A percentile compares a stretch with the other conserved stretches of the same genome.
Conservation (phyloP, 2,797 vertebrate species). For the Setipinna tenuifilis region DNA sequence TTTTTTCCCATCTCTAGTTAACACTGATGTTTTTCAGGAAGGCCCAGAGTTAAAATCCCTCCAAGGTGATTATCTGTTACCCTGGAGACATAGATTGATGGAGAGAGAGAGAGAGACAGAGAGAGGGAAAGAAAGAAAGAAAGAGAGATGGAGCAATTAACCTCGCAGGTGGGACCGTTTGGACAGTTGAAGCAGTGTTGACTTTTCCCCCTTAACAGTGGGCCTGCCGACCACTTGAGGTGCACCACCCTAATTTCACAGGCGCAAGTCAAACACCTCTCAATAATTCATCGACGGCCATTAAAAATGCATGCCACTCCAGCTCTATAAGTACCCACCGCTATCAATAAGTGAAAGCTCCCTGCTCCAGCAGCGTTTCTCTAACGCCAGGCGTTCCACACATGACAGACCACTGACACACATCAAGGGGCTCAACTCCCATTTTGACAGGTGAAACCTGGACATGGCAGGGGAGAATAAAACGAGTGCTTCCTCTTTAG, state of each 20-base stretch:
- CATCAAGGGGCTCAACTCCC: neutral
- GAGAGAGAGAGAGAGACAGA: neutral
- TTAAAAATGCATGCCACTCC: conserved; percentile 52
- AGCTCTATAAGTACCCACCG: conserved; percentile 34
- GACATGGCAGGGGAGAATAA: neutral
- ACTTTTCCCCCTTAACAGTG: conserved; percentile 9
- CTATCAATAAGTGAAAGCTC: conserved; percentile 46
- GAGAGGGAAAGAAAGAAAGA: neutral
- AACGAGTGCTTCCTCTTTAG: neutral
- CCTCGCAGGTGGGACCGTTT: neutral
- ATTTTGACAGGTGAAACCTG: neutral
- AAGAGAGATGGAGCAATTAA: neutral
- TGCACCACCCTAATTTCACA: conserved; percentile 31
- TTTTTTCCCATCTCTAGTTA: neutral
- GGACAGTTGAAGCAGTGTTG: conserved; percentile 23
- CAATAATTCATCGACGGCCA: conserved; percentile 48
- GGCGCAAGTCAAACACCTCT: conserved; percentile 37
- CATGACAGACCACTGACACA: neutral
- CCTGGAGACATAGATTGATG: neutral
- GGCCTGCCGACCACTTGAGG: conserved; percentile 15
- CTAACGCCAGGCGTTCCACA: conserved; percentile 8
- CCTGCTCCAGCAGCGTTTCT: conserved; percentile 20
- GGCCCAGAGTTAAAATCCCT: neutral
- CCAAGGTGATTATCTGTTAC: neutral
- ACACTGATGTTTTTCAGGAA: neutral